These are phyloP conservation scores for Ptilodon capucinus DNA, from an alignment of 2,888 invertebrate species.

Conservation along the genomic window DNA sequence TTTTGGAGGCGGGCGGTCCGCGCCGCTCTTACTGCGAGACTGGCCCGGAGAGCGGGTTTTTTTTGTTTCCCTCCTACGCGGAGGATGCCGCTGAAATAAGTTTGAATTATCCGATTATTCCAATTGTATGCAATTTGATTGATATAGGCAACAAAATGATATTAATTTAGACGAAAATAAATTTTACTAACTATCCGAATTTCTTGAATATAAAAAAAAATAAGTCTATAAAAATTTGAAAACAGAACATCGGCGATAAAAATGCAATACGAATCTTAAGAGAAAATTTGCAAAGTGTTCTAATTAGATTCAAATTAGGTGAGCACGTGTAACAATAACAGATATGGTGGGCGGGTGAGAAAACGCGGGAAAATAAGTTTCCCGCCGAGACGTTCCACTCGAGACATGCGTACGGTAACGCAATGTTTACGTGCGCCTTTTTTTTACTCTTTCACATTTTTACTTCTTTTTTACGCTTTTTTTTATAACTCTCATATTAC, in stretches of 20 bases:
- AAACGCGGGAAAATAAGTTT: constrained; percentile 80
- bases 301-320: constrained; percentile 63
- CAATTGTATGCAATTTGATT: constrained; percentile 22
- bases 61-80: constrained; percentile 69
- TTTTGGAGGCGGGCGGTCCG: constrained; percentile 74
- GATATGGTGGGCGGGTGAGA: constrained; percentile 54
- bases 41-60: constrained; percentile 58
- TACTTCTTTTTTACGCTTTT: constrained; percentile 31
- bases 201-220: background rate
- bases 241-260: background rate
- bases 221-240: background rate
- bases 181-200: too few species aligned
- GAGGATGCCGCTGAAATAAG: constrained; percentile 70
- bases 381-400: constrained; percentile 66
- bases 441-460: constrained; percentile 34
- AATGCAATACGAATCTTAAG: constrained; percentile 4
- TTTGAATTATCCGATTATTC: constrained; percentile 56
- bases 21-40: constrained; percentile 72
- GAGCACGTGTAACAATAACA: constrained; percentile 39
- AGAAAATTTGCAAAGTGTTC: constrained; percentile 38
- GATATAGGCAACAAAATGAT: too few species aligned
- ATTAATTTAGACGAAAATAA: too few species aligned
- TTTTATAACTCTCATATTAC: constrained; percentile 9
- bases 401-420: constrained; percentile 73
- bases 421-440: constrained; percentile 62